phyloP scores from a whole-genome alignment of 2,797 vertebrate genomes.

The Alauda arvensis region DNA sequence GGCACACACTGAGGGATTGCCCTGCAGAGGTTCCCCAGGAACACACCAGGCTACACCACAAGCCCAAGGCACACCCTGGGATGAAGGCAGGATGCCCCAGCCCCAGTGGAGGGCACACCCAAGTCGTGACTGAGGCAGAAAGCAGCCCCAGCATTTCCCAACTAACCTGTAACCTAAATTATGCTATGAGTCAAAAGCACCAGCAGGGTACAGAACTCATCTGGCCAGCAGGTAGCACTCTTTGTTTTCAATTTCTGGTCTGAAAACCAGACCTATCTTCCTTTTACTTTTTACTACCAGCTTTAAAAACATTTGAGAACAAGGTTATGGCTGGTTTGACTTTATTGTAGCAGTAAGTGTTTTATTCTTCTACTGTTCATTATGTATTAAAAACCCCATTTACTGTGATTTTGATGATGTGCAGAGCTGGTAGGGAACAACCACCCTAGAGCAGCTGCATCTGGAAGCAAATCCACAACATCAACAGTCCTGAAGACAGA shows the following conservation, averaged over 20 bases:
- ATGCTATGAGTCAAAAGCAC: neutral
- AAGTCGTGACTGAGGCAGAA: neutral
- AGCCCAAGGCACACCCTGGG: accelerated
- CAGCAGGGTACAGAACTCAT: neutral
- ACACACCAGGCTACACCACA: neutral
- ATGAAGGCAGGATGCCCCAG: neutral
- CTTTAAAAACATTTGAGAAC: neutral
- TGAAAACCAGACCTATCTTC: neutral
- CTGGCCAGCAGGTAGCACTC: constrained; percentile 23
- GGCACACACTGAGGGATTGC: neutral
- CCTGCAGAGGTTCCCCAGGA: neutral
- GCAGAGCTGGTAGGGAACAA: neutral
- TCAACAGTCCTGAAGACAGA: neutral
- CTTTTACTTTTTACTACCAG: neutral
- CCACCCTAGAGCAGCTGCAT: neutral
- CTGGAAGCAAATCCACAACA: neutral
- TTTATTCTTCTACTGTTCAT: neutral
- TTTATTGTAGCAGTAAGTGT: neutral
- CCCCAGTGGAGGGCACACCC: neutral
- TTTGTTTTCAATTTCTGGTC: neutral
- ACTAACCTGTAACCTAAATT: neutral
- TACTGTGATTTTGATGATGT: neutral
- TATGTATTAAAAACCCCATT: neutral
- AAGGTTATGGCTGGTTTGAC: neutral
- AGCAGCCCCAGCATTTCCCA: neutral